phyloP scores from a whole-genome alignment of 2,797 vertebrate genomes.

The Halcyon chelicuti region DNA sequence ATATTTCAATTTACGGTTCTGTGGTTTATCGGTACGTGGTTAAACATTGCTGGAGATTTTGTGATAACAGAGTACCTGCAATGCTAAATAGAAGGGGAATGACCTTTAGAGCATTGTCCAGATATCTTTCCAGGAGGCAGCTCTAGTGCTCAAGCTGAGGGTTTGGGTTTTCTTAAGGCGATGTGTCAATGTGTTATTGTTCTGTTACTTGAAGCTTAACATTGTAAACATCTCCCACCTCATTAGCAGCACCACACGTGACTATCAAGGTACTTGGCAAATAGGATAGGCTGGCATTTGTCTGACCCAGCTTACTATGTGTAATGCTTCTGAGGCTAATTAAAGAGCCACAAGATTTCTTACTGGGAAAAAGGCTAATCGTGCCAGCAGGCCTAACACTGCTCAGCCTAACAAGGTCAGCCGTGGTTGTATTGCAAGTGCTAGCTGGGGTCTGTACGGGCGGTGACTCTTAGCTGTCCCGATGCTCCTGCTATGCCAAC shows the following conservation, averaged over 20 bases:
- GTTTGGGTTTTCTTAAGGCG: not conserved
- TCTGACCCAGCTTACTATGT: not conserved
- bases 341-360: not conserved
- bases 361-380: not conserved
- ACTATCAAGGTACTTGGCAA: not conserved
- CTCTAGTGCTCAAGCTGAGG: not conserved
- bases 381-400: not conserved
- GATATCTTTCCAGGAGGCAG: not conserved
- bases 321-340: not conserved
- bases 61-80: not conserved
- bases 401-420: not conserved
- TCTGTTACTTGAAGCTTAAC: not conserved
- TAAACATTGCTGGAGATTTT: conserved; percentile 51
- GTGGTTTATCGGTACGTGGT: not conserved
- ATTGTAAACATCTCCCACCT: conserved; percentile 15
- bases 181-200: conserved; percentile 14
- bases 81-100: not conserved
- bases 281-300: not conserved
- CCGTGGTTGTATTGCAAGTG: not conserved
- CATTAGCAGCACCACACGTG: not conserved
- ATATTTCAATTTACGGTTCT: not conserved
- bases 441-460: not conserved
- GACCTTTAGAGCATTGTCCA: not conserved
- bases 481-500: not conserved
- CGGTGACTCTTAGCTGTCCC: not conserved